Evolutionary conservation across 2,888 invertebrate genomes (phyloP), one percentile per base, ranked within the genome.

Genomic region (Drosophila setosimentum): DNA sequence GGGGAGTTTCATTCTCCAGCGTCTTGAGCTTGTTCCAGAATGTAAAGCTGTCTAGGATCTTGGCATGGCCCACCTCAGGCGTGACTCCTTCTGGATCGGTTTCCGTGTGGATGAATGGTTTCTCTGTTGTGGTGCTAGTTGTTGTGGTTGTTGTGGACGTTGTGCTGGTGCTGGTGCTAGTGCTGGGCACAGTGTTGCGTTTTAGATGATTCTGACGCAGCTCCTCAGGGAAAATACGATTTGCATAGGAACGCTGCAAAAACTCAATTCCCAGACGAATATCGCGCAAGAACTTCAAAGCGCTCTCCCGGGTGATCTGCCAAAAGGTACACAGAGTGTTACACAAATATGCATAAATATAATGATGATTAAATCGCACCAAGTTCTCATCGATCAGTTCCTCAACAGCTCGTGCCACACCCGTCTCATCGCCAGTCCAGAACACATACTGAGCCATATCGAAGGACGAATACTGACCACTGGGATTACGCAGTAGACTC

Each of bases 371-470:
- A 5, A n/a, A 16, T 50, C 65, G 11, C 37, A 97, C 97, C 94
- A 96, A 92, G 82, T 96, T 96, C 83, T 96, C 96, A 83, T 96
- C 95, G 24, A 97, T 94, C 86, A 96, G 96, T 80, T 96, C 96
- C 89, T 96, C 96, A 29, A 97, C 95, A 16, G 96, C 96, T 8
- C 95, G 93, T 0, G 96, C 96, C 1, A 97, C 96, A 8, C 97
- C 96, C 60, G 95, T 95, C 90, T 97, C 96, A 90, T 97, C 97
- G 0, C 96, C 96, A 0, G 97, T 97, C 96, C 96, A 96, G 92
- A 96, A 96, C 3, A 97, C 95, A 83, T 97, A 97, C 89, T 96
- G 96, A 0, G 97, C 97, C 95, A 97, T 96, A 87, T 97, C 97
- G 61, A 96, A 93, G 0, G 97, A 96, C 0, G 96, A 95, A 89